Evolutionary conservation across 2,797 vertebrate species (phyloP), one percentile per base, ranked within the genome.

Genomic region (Artibeus lituratus): DNA sequence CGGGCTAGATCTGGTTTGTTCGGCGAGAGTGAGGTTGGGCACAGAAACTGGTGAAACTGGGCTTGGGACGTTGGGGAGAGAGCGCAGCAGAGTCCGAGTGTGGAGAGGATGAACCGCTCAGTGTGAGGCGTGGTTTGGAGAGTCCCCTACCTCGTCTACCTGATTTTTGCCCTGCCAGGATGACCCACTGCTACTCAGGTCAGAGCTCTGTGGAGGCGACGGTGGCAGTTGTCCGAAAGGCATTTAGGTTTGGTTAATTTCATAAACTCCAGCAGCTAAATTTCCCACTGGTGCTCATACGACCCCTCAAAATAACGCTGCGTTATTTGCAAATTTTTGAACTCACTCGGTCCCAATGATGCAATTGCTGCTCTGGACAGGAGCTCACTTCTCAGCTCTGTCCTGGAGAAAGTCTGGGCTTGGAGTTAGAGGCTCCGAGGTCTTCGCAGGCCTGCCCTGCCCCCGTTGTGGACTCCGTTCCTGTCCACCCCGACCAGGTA

Each of bases 361-460:
- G 2, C 8, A 2, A 1, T 0, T 3, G 0, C 26, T 2, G 22
- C 24, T 39, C 8, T 0, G 1, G 24, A 19, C 24, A 0, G 0
- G 2, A 4, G 0, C 3, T 32, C 42, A 3, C 3, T 0, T 8
- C 39, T 39, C 32, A 1, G 4, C 3, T 15, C 7, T 18, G 29
- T 59, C 47, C 5, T 10, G 29, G 10, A 37, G n/a, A 80, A 62
- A 3, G 7, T 37, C 35, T 0, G 10, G 12, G 21, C 10, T 12
- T 7, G 51, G 29, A 21, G 1, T 1, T 1, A 18, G 84, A 53
- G 9, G 3, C 78, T 26, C 44, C 0, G 22, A 16, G 21, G 49
- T 9, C 0, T 0, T 44, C 11, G 39, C 81, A 26, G 1, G 1
- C 15, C 19, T 42, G 2, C 3, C 3, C 1, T 6, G 19, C 2